These are phyloP conservation scores for Drosophila monieri DNA, from an alignment of 2,888 invertebrate genomes.

Conservation along the genomic window DNA sequence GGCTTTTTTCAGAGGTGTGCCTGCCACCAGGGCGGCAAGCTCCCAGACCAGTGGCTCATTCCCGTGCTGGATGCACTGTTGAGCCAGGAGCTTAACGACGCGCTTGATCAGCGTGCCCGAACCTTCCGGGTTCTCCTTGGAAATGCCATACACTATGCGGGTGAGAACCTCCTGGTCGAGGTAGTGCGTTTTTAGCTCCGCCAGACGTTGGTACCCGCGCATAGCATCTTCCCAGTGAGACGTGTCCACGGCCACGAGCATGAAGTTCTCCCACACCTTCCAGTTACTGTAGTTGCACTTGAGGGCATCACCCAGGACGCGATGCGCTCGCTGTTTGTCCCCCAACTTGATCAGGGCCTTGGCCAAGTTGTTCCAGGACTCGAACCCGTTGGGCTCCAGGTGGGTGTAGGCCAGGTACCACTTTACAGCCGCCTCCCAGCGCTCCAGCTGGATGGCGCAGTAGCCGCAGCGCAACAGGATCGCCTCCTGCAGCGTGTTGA, in stretches of 20 bases:
- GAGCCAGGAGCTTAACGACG: slow-evolving; percentile 78
- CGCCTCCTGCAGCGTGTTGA: slow-evolving; percentile 94
- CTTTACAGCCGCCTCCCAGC: slow-evolving; percentile 92
- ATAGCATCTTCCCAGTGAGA: slow-evolving; percentile 94
- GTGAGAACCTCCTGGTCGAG: slow-evolving; percentile 90
- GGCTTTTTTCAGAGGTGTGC: slow-evolving; percentile 85
- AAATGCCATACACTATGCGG: slow-evolving; percentile 89
- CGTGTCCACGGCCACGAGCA: slow-evolving; percentile 94
- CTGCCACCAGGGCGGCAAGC: slow-evolving; percentile 90
- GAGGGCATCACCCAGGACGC: slow-evolving; percentile 93
- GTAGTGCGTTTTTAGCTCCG: slow-evolving; percentile 93
- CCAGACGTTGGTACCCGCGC: slow-evolving; percentile 91
- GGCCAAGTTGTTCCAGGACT: slow-evolving; percentile 99
- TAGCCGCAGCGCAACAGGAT: slow-evolving; percentile 95
- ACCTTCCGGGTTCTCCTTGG: slow-evolving; percentile 88
- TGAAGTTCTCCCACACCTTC: slow-evolving; percentile 96
- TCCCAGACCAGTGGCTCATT: slow-evolving; percentile 92
- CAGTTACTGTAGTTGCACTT: slow-evolving; percentile 97
- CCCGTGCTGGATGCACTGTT: slow-evolving; percentile 84
- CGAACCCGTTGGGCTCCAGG: slow-evolving; percentile 94
- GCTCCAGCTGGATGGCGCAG: slow-evolving; percentile 90
- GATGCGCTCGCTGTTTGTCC: slow-evolving; percentile 93
- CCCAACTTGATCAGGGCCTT: slow-evolving; percentile 95
- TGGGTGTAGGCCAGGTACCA: slow-evolving; percentile 94
- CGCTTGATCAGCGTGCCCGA: slow-evolving; percentile 38